Conservation (phyloP, 2,113 vertebrate species). For the Capreolus pygargus region DNA sequence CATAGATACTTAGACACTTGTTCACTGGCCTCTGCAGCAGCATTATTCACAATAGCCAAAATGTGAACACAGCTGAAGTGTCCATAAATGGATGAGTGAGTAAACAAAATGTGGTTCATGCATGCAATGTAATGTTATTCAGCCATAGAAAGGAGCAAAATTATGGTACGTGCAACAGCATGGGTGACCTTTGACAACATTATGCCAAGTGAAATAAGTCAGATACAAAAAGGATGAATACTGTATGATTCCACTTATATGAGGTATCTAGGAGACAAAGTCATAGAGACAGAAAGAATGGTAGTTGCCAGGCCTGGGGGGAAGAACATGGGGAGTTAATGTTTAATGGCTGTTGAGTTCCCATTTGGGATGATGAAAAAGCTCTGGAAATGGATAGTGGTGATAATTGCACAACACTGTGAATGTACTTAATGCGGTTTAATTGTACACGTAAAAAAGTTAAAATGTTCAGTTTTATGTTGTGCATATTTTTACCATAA, state of each 20-base stretch:
- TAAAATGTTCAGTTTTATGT: neutral
- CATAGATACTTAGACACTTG: neutral
- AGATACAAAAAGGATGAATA: neutral
- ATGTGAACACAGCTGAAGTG: neutral
- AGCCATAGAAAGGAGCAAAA: neutral
- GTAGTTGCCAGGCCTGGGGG: too few species aligned
- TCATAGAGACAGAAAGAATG: neutral
- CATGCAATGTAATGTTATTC: neutral
- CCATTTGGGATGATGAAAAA: neutral
- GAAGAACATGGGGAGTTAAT: neutral
- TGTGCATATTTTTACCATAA: neutral
- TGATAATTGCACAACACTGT: neutral
- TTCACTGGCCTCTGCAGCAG: neutral
- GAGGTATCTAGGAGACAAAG: neutral
- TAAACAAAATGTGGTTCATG: neutral
- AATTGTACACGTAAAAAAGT: neutral
- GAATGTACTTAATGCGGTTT: neutral
- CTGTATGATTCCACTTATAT: neutral
- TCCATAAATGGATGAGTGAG: neutral
- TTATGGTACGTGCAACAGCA: neutral
- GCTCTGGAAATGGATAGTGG: neutral
- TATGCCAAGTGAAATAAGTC: neutral
- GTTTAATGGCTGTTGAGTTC: neutral
- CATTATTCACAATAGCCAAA: neutral
- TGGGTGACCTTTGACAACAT: neutral